Conservation (phyloP, 2,113 vertebrate species). For the zebrafish (Danio rerio) region GRCz12tu NC_133195.1:41399001-41399500, state of each 20-base stretch:
- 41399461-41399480: conserved; percentile 46
- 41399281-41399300: conserved; percentile 92
- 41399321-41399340: conserved; percentile 22
- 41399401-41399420: conserved; percentile 38
- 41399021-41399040: no score
- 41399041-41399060: no score
- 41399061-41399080: no score
- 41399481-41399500: background rate
- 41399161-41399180: background rate
- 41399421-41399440: conserved; percentile 33
- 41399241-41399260: conserved; percentile 95
- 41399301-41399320: conserved; percentile 96
- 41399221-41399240: conserved; percentile 88
- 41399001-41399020: no score
- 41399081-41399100: background rate
- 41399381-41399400: conserved; percentile 15
- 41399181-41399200: background rate
- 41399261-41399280: conserved; percentile 95
- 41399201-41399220: background rate
- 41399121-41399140: background rate
- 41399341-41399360: conserved; percentile 21
- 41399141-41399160: background rate
- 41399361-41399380: conserved; percentile 26
- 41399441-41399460: conserved; percentile 48
- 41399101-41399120: background rate